Evolutionary conservation across 2,888 invertebrate species (phyloP), one percentile per base, ranked within the genome.

Genomic region (Melieria crassipennis): DNA sequence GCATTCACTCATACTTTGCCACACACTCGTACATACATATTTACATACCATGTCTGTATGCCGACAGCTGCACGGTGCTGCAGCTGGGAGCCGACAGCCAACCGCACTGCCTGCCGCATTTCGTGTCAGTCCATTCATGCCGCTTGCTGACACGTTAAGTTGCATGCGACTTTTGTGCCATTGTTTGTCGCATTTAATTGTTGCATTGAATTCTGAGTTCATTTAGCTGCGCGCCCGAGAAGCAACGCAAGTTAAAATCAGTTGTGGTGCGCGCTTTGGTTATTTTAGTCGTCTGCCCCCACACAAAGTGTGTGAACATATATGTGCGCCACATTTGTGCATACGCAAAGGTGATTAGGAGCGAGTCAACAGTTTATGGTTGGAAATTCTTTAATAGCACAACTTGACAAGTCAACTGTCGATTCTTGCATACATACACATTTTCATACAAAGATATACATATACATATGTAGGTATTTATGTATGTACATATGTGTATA

Each of bases 121-220:
- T 30, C 30, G 30, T 30, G 30, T 30, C 30, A 30, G 30, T 30
- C 30, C 30, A 30, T 30, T 30, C 30, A 30, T 30, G 30, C 30
- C 30, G 30, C 30, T 30, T 30, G 30, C 30, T 30, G 66, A 47
- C 57, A 57, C 57, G 58, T 43, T 50, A 66, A 66, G 66, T 66
- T 58, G 58, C 58, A 66, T 66, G 58, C 50, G 66, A 66, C 66
- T 66, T 58, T 58, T 58, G 43, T 66, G 9, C 13, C 50, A 66
- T 66, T 66, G 58, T 66, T 66, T 66, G 58, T 58, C 30, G 30
- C 30, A 30, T 30, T 30, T 30, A 30, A 30, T 30, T 30, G 30
- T 30, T 30, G 30, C 30, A 30, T 30, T 30, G 30, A 30, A 30
- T 30, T 30, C 30, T 30, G 30, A 30, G 30, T 30, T 30, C 30